Evolutionary conservation across 2,888 invertebrate genomes (phyloP).

Genomic region (Limnephilus rhombicus): DNA sequence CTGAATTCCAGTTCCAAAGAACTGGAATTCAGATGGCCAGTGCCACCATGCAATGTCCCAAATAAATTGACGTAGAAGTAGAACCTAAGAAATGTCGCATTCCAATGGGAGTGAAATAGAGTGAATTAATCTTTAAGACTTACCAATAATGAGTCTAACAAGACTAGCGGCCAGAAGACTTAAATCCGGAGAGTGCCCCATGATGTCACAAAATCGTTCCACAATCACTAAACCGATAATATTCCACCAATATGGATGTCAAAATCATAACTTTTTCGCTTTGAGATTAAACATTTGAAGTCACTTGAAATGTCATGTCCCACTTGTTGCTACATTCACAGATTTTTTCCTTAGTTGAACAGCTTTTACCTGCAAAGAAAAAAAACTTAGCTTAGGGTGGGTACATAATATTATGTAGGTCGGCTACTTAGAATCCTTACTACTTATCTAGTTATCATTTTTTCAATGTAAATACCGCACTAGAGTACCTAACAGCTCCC

Average conservation of each 20-base stretch:
- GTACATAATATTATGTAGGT: not conserved
- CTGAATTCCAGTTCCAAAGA: too few relatives aligned
- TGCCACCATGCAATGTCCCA: too few relatives aligned
- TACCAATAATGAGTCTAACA: constrained; percentile 81
- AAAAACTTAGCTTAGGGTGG: not conserved
- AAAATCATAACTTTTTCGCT: constrained; percentile 25
- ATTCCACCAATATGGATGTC: not conserved
- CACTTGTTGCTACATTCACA: not conserved
- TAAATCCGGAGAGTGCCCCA: constrained; percentile 80
- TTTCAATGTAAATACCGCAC: too few relatives aligned
- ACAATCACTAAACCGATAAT: not conserved
- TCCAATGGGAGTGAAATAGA: not conserved
- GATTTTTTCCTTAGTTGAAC: not conserved
- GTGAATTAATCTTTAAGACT: constrained; percentile 69
- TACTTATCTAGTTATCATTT: too few relatives aligned
- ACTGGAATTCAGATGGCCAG: too few relatives aligned
- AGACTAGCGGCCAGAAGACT: constrained; percentile 80
- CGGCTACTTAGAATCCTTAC: too few relatives aligned
- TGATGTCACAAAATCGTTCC: constrained; percentile 69
- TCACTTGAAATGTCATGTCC: not conserved
- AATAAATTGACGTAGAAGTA: not conserved
- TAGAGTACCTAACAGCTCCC: too few relatives aligned
- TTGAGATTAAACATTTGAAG: constrained; percentile 14
- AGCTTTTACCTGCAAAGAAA: not conserved
- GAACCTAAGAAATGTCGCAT: not conserved